Base-by-base conservation (phyloP, 2,888 invertebrate genomes). In the Drosophila birchii region DNA sequence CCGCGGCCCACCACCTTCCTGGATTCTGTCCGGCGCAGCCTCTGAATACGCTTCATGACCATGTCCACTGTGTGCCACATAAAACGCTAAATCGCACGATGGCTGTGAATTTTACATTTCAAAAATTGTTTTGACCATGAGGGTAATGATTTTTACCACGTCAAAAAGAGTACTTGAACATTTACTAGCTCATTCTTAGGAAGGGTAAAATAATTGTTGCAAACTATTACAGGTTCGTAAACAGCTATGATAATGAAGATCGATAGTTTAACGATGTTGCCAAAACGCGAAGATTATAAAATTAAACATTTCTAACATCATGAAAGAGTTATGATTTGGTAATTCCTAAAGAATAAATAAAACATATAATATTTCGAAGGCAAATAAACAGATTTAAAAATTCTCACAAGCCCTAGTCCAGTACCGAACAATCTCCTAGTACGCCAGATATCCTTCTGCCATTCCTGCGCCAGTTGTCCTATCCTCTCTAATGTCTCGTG, bases 41-140 rank as follows among this genome's bases (percentile, higher is more conserved):
- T 81, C 76, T 83, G 84, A 83, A 81, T 83, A 75, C 84, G 84
- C 83, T 81, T 83, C 84, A 84, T 86, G 84, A 76, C 81, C 57
- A 53, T 43, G 61, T 61, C 61, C 59, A 71, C 7, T 36, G 20
- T 49, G 34, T 38, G 57, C 36, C 34, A 51, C 51, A 53, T 36
- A 53, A 16, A 23, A 61, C 38, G n/a, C 76, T 72, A 67, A 63
- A 34, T 38, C 9, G 36, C 20, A 36, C 34, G 5, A 20, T 34
- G 5, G 34, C 36, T 51, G 16, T 20, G 34, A 34, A 36, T 16
- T 16, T 53, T 16, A 23, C 36, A 36, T 23, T 36, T 9, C 16
- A 36, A 53, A 51, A 36, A 16, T 53, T 5, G 51, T 51, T 29
- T 18, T 18, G 20, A 34, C 32, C 32, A 49, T 51, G 20, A 11